Conservation (phyloP, 2,797 vertebrate species). For the Xenopus petersii region DNA sequence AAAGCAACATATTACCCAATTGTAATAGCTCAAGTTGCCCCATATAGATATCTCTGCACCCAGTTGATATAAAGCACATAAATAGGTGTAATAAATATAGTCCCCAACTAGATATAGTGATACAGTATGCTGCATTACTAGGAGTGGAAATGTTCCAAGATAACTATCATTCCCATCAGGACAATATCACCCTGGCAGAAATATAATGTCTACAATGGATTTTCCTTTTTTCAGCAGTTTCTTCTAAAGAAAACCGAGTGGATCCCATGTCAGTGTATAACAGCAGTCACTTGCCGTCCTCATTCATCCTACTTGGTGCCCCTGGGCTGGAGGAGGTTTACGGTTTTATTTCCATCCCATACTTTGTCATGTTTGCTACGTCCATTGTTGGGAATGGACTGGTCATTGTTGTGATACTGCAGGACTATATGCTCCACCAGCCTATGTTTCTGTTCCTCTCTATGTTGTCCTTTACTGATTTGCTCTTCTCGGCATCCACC, state of each 20-base stretch:
- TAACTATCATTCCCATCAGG: too few relatives aligned
- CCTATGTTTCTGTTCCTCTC: conserved; percentile 42
- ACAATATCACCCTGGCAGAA: too few relatives aligned
- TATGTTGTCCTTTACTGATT: conserved; percentile 23
- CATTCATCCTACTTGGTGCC: conserved; percentile 47
- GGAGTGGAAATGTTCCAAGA: too few relatives aligned
- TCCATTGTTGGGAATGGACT: conserved; percentile 37
- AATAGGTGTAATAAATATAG: too few relatives aligned
- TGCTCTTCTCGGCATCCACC: conserved; percentile 8
- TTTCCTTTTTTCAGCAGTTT: background rate
- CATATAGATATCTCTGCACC: too few relatives aligned
- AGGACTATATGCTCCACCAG: conserved; percentile 27
- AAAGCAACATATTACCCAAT: too few relatives aligned
- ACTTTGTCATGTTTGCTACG: conserved; percentile 24
- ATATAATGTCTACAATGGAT: too few relatives aligned
- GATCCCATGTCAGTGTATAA: background rate
- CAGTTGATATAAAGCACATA: too few relatives aligned
- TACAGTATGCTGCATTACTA: too few relatives aligned
- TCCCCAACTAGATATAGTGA: too few relatives aligned
- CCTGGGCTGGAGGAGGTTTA: conserved; percentile 43
- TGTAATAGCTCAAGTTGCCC: too few relatives aligned
- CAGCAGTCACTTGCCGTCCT: conserved; percentile 18
- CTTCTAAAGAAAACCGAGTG: background rate
- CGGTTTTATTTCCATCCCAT: conserved; percentile 48
- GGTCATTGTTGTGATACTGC: conserved; percentile 20